Conservation (phyloP, 2,888 invertebrate genomes). For the Catocala nupta region DNA sequence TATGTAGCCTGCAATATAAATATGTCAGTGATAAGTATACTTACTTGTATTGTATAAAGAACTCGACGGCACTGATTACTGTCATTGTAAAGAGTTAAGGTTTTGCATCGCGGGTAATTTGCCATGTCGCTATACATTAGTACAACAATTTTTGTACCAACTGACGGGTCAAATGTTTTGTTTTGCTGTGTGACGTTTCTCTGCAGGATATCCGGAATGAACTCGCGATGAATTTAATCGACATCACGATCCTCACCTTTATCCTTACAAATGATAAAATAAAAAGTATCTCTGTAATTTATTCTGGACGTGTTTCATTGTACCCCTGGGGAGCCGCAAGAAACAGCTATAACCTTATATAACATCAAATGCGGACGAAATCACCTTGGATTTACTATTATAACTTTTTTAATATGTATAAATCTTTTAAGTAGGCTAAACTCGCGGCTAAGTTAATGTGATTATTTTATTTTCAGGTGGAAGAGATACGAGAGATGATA, state of each 20-base stretch:
- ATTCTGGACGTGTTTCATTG: slow-evolving; percentile 24
- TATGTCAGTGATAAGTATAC: too few relatives aligned
- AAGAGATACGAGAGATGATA: slow-evolving; percentile 99
- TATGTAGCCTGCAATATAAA: too few relatives aligned
- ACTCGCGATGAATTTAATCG: too few relatives aligned
- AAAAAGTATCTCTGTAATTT: slow-evolving; percentile 22
- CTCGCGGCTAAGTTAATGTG: neutral
- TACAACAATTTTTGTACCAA: too few relatives aligned
- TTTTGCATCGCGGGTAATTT: too few relatives aligned
- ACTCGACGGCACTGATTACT: too few relatives aligned
- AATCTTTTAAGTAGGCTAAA: neutral
- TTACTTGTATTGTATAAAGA: too few relatives aligned
- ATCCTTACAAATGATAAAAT: slow-evolving; percentile 19
- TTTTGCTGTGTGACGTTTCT: too few relatives aligned
- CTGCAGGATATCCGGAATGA: too few relatives aligned
- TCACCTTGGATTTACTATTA: slow-evolving; percentile 4
- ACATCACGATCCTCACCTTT: slow-evolving; percentile 17
- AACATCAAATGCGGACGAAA: slow-evolving; percentile 8
- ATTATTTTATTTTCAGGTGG: slow-evolving; percentile 90
- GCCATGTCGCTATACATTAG: too few relatives aligned
- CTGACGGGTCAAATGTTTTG: too few relatives aligned
- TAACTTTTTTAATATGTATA: slow-evolving; percentile 7
- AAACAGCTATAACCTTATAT: slow-evolving; percentile 9
- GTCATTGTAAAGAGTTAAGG: too few relatives aligned
- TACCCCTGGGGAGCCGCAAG: slow-evolving; percentile 11